Conservation (phyloP, 1,140 invertebrate genomes). For the Schlechtendalia chinensis region DNA sequence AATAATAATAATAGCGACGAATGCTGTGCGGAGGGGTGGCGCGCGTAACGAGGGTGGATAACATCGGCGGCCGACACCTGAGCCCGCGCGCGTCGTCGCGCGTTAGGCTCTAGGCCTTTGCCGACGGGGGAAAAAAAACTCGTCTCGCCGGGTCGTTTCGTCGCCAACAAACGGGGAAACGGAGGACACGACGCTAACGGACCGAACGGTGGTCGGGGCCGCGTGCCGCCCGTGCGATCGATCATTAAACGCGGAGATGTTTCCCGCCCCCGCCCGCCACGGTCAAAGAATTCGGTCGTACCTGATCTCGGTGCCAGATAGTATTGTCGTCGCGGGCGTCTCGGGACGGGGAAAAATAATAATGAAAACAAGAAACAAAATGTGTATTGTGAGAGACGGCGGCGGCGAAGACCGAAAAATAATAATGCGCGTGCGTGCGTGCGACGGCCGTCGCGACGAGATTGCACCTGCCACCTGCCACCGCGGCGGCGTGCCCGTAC, state of each 20-base stretch:
- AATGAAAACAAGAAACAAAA: background rate
- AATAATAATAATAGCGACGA: background rate
- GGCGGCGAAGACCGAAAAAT: background rate
- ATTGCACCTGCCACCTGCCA: slow-evolving; percentile 48
- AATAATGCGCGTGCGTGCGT: background rate
- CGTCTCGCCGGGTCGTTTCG: no score
- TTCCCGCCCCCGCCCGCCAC: background rate
- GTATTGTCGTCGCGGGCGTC: slow-evolving; percentile 44
- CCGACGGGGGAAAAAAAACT: no score
- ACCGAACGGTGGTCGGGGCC: no score
- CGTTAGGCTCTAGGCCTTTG: no score
- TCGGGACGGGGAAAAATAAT: background rate
- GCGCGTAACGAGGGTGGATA: slow-evolving; percentile 16
- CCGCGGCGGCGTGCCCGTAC: slow-evolving; percentile 19
- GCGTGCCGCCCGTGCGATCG: slow-evolving; percentile 26
- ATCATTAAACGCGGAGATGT: slow-evolving; percentile 39
- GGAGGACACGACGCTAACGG: no score
- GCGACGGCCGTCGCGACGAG: slow-evolving; percentile 4
- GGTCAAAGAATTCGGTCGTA: slow-evolving; percentile 41
- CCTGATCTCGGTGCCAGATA: slow-evolving; percentile 39
- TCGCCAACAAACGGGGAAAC: no score
- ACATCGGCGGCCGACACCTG: background rate
- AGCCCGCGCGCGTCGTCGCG: no score
- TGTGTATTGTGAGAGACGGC: no score
- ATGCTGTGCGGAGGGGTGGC: slow-evolving; percentile 12